phyloP scores from a whole-genome alignment of 2,797 vertebrate genomes.

The Myoxocephalus aenaeus region DNA sequence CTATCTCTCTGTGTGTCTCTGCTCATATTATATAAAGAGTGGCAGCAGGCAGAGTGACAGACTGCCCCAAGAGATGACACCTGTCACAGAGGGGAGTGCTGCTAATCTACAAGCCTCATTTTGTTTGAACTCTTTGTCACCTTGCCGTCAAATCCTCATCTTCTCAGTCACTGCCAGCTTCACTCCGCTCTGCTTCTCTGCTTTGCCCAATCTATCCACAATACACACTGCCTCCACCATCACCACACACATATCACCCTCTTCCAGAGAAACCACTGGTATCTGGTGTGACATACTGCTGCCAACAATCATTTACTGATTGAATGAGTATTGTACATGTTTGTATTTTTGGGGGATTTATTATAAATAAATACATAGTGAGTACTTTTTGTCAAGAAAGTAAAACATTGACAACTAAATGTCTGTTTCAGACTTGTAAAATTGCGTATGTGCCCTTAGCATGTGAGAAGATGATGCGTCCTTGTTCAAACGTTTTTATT shows the following conservation, averaged over 20 bases:
- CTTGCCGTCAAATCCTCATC: slow-evolving; percentile 96
- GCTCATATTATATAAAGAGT: slow-evolving; percentile 92
- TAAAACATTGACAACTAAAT: slow-evolving; percentile 19
- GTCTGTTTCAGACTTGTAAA: slow-evolving; percentile 48
- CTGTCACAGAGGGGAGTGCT: slow-evolving; percentile 95
- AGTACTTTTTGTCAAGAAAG: slow-evolving; percentile 39
- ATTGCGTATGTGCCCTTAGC: slow-evolving; percentile 39
- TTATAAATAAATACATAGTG: slow-evolving; percentile 17
- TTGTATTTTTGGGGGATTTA: slow-evolving; percentile 10
- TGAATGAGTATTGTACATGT: not conserved
- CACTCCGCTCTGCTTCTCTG: slow-evolving; percentile 74
- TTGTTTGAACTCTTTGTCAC: slow-evolving; percentile 97
- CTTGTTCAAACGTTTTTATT: slow-evolving; percentile 83
- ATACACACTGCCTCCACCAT: slow-evolving; percentile 57
- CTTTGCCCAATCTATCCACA: slow-evolving; percentile 68
- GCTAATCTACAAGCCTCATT: slow-evolving; percentile 98
- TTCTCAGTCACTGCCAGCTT: slow-evolving; percentile 92
- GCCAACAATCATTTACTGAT: slow-evolving; percentile 25
- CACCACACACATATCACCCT: slow-evolving; percentile 46
- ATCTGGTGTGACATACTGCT: slow-evolving; percentile 37
- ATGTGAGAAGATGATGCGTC: slow-evolving; percentile 73
- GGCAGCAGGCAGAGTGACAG: slow-evolving; percentile 98
- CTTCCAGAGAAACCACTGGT: slow-evolving; percentile 39
- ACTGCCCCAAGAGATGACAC: slow-evolving; percentile 99
- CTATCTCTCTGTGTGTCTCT: slow-evolving; percentile 63